Evolutionary conservation across 2,888 invertebrate species (phyloP), one percentile per base, ranked within the genome.

Genomic region (Drosophila fulvimacula): DNA sequence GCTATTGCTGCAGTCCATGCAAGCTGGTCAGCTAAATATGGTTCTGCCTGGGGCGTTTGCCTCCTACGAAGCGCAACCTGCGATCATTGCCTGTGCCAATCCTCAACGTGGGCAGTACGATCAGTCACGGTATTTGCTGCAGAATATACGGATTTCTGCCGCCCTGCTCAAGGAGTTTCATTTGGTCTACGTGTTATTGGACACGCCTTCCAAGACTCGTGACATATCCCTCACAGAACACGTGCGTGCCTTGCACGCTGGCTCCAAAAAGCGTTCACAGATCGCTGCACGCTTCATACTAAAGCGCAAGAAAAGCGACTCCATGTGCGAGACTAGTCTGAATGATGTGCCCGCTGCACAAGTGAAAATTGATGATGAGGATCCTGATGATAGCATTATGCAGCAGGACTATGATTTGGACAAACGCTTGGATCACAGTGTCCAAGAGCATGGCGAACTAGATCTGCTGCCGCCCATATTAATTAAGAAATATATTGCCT

Each of bases 31-130:
- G 52, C 96, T 98, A 41, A 97, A 97, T 89, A 95, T 98, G 59
- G 97, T 98, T 1, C 97, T 98, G 92, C 96, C 96, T n/a, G 97
- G 97, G 6, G 95, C 97, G 19, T 95, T 97, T 46, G 96, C 96
- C 91, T 96, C 95, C 59, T 93, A 98, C 49, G 96, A 97, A 24
- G 96, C 97, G 0, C 94, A 97, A 56, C 96, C 97, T 0, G 96
- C 97, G 0, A 95, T 99, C 27, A 93, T 99, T 49, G 98, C 98
- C 36, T 98, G 98, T 6, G 98, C 98, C 3, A 99, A 99, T 94
- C 98, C 98, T 3, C 94, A 95, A 0, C 96, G 95, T 19, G 98
- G 98, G 9, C 96, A 96, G 83, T 99, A 98, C 91, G 96, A 98
- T 91, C 95, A 96, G 87, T 95, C 95, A 0, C 98, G 97, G 93